These are phyloP conservation scores for Mionectes macconnelli DNA, from an alignment of 2,113 vertebrate genomes.

Conservation along the genomic window DNA sequence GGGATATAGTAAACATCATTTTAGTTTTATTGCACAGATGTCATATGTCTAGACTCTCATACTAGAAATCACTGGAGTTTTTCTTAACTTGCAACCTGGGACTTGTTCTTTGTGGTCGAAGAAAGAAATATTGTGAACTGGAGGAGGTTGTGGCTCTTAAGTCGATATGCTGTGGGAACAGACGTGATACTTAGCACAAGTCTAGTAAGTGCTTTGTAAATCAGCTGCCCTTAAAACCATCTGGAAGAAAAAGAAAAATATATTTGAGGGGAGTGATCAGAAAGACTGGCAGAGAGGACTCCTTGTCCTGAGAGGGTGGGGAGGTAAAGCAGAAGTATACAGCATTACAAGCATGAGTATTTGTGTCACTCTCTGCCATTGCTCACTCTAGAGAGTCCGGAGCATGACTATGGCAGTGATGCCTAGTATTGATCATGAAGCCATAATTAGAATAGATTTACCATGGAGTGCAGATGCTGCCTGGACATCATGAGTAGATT, in stretches of 20 bases:
- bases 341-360: background rate
- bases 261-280: background rate
- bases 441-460: background rate
- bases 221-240: background rate
- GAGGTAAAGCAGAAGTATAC: background rate
- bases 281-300: background rate
- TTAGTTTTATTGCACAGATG: background rate
- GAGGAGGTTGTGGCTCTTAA: background rate
- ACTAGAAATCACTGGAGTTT: background rate
- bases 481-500: background rate
- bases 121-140: background rate
- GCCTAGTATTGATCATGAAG: background rate
- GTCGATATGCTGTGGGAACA: background rate
- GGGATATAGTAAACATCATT: background rate
- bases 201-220: background rate
- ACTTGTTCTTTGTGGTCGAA: background rate
- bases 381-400: background rate
- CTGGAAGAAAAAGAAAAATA: background rate
- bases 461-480: background rate
- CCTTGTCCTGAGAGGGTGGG: background rate
- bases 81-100: background rate
- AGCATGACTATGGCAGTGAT: rapidly evolving
- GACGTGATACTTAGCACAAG: background rate
- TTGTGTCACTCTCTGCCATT: background rate
- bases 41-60: background rate